phyloP scores from a whole-genome alignment of 2,888 invertebrate genomes.

The Nesidiocoris tenuis region DNA sequence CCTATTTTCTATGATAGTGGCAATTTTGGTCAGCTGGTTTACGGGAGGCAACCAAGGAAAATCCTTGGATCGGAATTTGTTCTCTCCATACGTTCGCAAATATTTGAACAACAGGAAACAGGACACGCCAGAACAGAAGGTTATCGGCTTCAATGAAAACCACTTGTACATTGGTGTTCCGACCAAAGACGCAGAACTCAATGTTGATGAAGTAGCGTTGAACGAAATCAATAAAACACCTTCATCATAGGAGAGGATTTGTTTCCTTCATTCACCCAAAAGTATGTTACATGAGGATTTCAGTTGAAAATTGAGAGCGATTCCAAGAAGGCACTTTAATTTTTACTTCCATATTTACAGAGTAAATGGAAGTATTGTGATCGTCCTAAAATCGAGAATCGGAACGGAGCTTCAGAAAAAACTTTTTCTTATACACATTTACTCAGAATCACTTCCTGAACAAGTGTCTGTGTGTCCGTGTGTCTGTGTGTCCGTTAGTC shows the following conservation, averaged over 20 bases:
- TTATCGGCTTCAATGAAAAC: neutral
- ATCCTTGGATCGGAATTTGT: constrained; percentile 15
- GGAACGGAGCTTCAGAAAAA: too few relatives aligned
- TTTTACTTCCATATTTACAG: too few relatives aligned
- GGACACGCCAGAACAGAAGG: neutral
- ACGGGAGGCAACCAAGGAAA: constrained; percentile 23
- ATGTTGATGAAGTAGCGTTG: neutral
- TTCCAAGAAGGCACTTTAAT: too few relatives aligned
- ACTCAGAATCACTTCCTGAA: too few relatives aligned
- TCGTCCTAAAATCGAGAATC: too few relatives aligned
- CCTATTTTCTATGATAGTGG: neutral
- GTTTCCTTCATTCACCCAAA: too few relatives aligned
- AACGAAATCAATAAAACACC: constrained; percentile 56
- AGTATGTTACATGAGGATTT: too few relatives aligned
- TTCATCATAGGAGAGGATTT: constrained; percentile 61
- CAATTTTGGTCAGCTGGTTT: constrained; percentile 7
- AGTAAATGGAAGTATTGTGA: too few relatives aligned
- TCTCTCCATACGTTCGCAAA: constrained; percentile 14
- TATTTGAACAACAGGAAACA: constrained; percentile 1
- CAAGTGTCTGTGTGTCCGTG: too few relatives aligned
- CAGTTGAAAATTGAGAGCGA: too few relatives aligned
- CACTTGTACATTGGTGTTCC: neutral
- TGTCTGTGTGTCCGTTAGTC: too few relatives aligned
- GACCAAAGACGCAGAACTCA: neutral
- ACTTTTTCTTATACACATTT: too few relatives aligned